Evolutionary conservation across 2,888 invertebrate species (phyloP), one percentile per base, ranked within the genome.

Genomic region (Brassicogethes aeneus): DNA sequence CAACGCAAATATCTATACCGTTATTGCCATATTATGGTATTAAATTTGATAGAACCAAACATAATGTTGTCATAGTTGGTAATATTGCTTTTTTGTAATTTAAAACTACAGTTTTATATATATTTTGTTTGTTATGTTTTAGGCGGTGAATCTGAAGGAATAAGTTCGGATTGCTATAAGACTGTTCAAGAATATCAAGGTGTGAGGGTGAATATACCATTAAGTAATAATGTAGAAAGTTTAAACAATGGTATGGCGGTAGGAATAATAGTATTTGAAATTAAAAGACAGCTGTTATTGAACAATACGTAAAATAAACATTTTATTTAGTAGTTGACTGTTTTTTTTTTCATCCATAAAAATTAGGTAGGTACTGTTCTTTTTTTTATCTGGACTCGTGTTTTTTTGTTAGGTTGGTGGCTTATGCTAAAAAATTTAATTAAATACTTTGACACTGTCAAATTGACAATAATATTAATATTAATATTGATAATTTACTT

Each of bases 81-180:
- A 10, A 23, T n/a, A n/a, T n/a, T n/a, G n/a, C n/a, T n/a, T n/a
- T n/a, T n/a, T n/a, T n/a, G n/a, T n/a, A n/a, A n/a, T n/a, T n/a
- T n/a, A n/a, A n/a, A n/a, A n/a, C n/a, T n/a, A n/a, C n/a, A n/a
- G n/a, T n/a, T n/a, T n/a, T n/a, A n/a, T n/a, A n/a, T n/a, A n/a
- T n/a, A n/a, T n/a, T n/a, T n/a, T n/a, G n/a, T n/a, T n/a, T 23
- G 5, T 23, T 7, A 7, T 23, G 23, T 23, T 23, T 7, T 10
- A 23, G 91, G 93, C 10, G 93, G 93, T 5, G 95, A 95, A 69
- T 90, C 90, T 3, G 78, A 84, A 63, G 91, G 94, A 1, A 71
- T 94, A n/a, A 87, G 88, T 69, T 62, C 72, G 14, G 75, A 82
- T 16, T 82, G 86, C 3, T 81, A 80, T 57, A 66, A 78, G 50